phyloP scores from a whole-genome alignment of 2,888 invertebrate genomes.

The Pristionchus maxplancki region DNA sequence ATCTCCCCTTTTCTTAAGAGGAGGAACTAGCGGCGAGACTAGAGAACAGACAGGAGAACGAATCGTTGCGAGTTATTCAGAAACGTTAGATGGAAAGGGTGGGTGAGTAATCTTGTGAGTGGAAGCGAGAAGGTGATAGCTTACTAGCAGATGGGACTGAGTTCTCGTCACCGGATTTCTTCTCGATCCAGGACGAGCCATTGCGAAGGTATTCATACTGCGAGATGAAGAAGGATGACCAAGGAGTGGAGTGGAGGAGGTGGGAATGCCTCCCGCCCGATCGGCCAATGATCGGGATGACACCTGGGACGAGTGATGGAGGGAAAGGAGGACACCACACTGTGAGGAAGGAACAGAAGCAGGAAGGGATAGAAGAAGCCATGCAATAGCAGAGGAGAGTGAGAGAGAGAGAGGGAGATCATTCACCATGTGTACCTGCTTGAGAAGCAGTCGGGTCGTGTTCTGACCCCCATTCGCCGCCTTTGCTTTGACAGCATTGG shows the following conservation, averaged over 20 bases:
- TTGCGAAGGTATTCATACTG: conserved; percentile 52
- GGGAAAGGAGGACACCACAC: not conserved
- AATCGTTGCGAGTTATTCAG: conserved; percentile 1
- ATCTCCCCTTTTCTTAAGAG: not conserved
- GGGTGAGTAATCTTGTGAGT: conserved; percentile 4
- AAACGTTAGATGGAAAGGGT: conserved; percentile 28
- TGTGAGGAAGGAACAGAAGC: not conserved
- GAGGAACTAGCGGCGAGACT: conserved; percentile 12
- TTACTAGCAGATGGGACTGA: conserved; percentile 28
- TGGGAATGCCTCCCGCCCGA: not conserved
- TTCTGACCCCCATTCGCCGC: conserved; percentile 52
- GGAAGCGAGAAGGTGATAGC: not conserved
- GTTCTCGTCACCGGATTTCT: not conserved
- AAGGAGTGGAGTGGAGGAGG: conserved; percentile 45
- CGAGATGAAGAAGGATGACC: conserved; percentile 31
- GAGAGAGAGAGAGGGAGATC: not conserved
- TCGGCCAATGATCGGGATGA: conserved; percentile 42
- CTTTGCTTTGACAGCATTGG: conserved; percentile 28
- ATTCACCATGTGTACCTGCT: conserved; percentile 60
- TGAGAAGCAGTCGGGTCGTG: conserved; percentile 61
- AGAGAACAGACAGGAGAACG: conserved; percentile 11
- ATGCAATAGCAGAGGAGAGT: conserved; percentile 5
- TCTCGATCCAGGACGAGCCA: not conserved
- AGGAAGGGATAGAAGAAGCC: conserved; percentile 4
- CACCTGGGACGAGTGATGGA: not conserved